Evolutionary conservation across 2,113 vertebrate genomes (phyloP).

Genomic region (Herpetotheres cachinnans): DNA sequence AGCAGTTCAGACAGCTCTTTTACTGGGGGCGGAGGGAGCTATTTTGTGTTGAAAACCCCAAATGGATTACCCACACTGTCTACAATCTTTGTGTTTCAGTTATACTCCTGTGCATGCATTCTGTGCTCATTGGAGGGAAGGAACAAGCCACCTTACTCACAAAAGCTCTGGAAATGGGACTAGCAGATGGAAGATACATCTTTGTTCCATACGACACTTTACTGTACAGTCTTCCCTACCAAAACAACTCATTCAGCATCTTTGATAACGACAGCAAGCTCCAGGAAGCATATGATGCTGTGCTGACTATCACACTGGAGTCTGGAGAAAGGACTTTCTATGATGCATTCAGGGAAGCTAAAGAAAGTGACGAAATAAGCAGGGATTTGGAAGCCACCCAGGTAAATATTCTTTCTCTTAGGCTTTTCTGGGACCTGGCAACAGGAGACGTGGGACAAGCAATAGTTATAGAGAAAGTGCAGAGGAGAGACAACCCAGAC

Average conservation of each 20-base stretch:
- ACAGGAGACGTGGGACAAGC: neutral
- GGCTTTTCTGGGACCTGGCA: neutral
- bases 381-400: conserved; percentile 55
- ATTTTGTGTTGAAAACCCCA: neutral
- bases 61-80: neutral
- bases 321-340: conserved; percentile 85
- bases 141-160: conserved; percentile 82
- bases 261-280: conserved; percentile 80
- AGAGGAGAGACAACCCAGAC: neutral
- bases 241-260: conserved; percentile 76
- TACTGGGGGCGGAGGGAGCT: accelerated
- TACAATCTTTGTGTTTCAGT: conserved; percentile 72
- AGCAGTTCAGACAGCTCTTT: neutral
- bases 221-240: conserved; percentile 88
- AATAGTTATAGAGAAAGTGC: neutral
- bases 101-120: conserved; percentile 93
- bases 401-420: conserved; percentile 31
- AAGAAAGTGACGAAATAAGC: conserved; percentile 73
- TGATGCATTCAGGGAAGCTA: conserved; percentile 77
- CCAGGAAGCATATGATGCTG: conserved; percentile 85
- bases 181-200: conserved; percentile 85
- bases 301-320: conserved; percentile 87
- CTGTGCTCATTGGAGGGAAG: conserved; percentile 82
- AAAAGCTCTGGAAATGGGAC: conserved; percentile 84
- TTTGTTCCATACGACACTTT: conserved; percentile 88